Conservation (phyloP, 1,140 invertebrate species). For the Atopsyche davidsoni region DNA sequence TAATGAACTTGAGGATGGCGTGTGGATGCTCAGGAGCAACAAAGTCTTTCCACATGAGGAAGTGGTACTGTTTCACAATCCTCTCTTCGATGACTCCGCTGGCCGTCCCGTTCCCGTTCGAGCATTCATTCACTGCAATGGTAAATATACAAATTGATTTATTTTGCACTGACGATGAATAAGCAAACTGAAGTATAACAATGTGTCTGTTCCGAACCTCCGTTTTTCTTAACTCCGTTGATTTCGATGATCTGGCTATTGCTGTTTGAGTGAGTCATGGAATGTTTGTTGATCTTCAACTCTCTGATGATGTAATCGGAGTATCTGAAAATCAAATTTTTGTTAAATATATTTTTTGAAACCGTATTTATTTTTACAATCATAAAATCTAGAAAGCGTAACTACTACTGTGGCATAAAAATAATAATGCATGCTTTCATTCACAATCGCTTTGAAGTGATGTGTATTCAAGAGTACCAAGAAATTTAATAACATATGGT, state of each 20-base stretch:
- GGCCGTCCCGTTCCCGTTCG: conserved; percentile 19
- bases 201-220: conserved; percentile 34
- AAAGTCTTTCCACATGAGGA: conserved; percentile 92
- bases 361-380: too few species aligned
- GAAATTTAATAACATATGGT: too few species aligned
- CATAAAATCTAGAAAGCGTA: too few species aligned
- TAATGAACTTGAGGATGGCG: conserved; percentile 84
- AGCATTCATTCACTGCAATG: conserved; percentile 14
- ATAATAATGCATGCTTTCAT: too few species aligned
- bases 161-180: not conserved
- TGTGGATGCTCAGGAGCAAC: conserved; percentile 88
- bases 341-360: too few species aligned
- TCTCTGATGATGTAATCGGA: conserved; percentile 78
- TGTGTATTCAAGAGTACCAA: too few species aligned
- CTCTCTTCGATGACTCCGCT: conserved; percentile 31
- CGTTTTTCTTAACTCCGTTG: conserved; percentile 42
- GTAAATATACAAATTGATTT: conserved; percentile 1
- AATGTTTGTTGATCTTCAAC: conserved; percentile 56
- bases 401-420: too few species aligned
- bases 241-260: conserved; percentile 45
- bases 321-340: conserved; percentile 40
- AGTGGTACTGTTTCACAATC: conserved; percentile 75
- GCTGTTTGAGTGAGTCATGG: conserved; percentile 38
- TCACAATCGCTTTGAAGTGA: too few species aligned
- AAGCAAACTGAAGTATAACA: conserved; percentile 1